Base-by-base conservation (phyloP, 2,797 vertebrate genomes). In the Sebastes matsubarae region DNA sequence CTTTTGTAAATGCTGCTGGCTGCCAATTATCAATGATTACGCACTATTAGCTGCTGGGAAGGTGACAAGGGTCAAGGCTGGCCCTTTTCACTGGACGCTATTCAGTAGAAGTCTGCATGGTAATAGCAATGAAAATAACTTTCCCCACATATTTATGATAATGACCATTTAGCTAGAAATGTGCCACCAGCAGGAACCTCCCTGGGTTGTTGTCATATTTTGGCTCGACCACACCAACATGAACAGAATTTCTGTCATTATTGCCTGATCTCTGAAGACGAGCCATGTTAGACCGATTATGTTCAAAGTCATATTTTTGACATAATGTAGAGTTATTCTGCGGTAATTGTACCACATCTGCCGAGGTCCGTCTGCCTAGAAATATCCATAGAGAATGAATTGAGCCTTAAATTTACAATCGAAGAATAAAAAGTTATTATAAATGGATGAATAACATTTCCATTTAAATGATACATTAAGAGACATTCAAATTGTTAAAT, bases 1-100 rank as follows among this genome's bases (percentile, higher is more conserved):
- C 85, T 91, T 91, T 94, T 88, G 87, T 92, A 87, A 91, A 93
- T 88, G 85, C 91, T 93, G 82, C 85, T 25, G 89, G 90, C 88
- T 90, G 80, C 89, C 93, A 93, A 93, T 95, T 94, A 94, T 91
- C 91, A 93, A 84, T 90, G 87, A 92, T 94, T 94, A 90, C 78
- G 38, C 79, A 59, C 81, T 78, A 81, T 92, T 90, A 86, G 89
- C 93, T 89, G 65, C 55, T 54, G 88, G 93, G 81, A 89, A 95
- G 92, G 91, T 92, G 84, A 85, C 4, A 2, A 50, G 66, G 89
- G 90, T 94, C 88, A 87, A 83, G 79, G 71, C 86, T 67, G 55
- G 75, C 27, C 61, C 24, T 75, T 79, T 89, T 82, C 57, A 72
- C 59, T 68, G 71, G 82, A 60, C 70, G 73, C 76, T 73, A 74